These are phyloP conservation scores for Hecatera dysodea DNA, from an alignment of 2,888 invertebrate genomes.

Conservation along the genomic window DNA sequence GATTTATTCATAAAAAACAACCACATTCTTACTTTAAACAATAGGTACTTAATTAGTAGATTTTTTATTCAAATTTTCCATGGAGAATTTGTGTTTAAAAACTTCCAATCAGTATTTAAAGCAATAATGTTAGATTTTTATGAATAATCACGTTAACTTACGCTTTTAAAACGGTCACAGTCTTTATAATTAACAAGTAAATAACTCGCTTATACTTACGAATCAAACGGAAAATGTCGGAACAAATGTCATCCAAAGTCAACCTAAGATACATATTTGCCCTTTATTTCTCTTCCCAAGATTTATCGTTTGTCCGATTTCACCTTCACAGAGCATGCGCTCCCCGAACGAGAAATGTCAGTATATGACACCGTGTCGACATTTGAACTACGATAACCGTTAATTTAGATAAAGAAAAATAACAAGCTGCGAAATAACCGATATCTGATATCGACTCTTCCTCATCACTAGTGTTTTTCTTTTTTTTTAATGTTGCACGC, in stretches of 20 bases:
- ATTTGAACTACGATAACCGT: constrained; percentile 73
- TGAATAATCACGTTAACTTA: too few relatives aligned
- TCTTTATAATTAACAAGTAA: not conserved
- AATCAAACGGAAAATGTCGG: not conserved
- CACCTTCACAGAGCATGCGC: constrained; percentile 77
- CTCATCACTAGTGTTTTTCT: constrained; percentile 60
- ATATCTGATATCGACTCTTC: constrained; percentile 54
- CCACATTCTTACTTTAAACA: too few relatives aligned
- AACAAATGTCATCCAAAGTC: constrained; percentile 60
- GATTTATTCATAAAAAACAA: too few relatives aligned
- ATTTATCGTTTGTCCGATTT: constrained; percentile 76
- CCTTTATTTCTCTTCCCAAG: constrained; percentile 79
- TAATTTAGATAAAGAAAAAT: constrained; percentile 62
- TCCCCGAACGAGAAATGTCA: constrained; percentile 61
- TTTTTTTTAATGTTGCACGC: constrained; percentile 44
- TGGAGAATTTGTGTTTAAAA: too few relatives aligned
- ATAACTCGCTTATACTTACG: not conserved
- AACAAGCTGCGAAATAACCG: constrained; percentile 54
- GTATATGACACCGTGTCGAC: constrained; percentile 69
- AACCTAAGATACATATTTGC: constrained; percentile 51
- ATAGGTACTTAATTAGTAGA: too few relatives aligned
- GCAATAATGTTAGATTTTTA: too few relatives aligned
- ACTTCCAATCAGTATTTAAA: too few relatives aligned
- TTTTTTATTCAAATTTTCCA: too few relatives aligned
- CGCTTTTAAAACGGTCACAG: not conserved